A percentile compares a stretch with the other conserved stretches of the same genome.
These are phyloP conservation scores for Bostrychus sinensis DNA, from an alignment of 2,113 vertebrate genomes.

Conservation along the genomic window DNA sequence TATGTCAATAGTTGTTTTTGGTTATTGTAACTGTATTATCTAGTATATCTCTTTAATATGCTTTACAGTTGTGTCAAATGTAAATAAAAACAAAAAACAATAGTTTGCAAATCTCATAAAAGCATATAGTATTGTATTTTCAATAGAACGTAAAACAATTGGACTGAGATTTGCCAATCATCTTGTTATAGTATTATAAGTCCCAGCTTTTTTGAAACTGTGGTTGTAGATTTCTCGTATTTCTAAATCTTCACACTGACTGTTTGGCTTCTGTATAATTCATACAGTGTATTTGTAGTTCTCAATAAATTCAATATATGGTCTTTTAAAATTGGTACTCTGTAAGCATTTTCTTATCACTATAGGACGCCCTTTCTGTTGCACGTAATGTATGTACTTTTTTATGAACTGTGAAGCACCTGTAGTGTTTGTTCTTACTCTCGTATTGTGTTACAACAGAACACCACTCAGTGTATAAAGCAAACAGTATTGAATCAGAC, in stretches of 20 bases:
- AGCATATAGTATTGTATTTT: too few species aligned
- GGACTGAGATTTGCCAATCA: too few species aligned
- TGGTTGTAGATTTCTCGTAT: too few species aligned
- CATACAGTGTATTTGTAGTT: constrained; percentile 2
- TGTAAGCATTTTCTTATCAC: constrained; percentile 22
- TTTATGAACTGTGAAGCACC: too few species aligned
- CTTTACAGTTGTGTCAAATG: too few species aligned
- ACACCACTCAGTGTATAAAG: neutral
- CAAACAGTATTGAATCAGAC: constrained; percentile 31
- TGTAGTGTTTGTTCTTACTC: neutral
- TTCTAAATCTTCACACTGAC: neutral
- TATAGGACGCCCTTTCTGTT: constrained; percentile 2
- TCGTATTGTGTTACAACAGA: constrained; percentile 19
- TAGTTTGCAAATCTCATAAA: too few species aligned
- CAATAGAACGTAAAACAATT: too few species aligned
- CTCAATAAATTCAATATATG: neutral
- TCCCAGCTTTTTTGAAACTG: too few species aligned
- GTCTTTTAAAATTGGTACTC: constrained; percentile 27
- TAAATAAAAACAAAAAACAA: too few species aligned
- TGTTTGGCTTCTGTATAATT: constrained; percentile 1
- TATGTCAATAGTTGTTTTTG: constrained; percentile 1
- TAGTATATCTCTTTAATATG: neutral
- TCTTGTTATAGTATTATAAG: too few species aligned
- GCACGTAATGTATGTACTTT: too few species aligned
- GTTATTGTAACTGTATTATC: too few species aligned